phyloP scores from a whole-genome alignment of 2,113 vertebrate genomes.

The Leptobrachium leishanense region DNA sequence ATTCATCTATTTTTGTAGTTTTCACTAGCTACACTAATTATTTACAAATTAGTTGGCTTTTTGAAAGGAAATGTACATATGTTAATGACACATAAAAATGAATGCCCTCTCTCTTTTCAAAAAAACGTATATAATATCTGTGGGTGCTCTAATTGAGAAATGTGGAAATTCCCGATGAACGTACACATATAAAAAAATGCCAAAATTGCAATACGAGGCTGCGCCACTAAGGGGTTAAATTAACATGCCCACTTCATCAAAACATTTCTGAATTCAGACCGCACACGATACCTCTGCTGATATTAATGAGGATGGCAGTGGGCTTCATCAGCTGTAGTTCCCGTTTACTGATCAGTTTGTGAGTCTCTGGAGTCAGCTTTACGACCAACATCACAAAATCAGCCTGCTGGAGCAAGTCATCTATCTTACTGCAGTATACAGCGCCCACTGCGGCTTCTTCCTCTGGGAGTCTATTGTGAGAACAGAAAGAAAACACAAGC shows the following conservation, averaged over 20 bases:
- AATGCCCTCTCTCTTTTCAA: no score
- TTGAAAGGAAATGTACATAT: no score
- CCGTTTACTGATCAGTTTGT: constrained; percentile 65
- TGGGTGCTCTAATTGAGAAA: no score
- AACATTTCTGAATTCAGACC: not conserved
- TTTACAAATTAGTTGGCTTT: no score
- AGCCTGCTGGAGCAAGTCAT: constrained; percentile 68
- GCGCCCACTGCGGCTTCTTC: constrained; percentile 72
- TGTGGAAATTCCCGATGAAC: no score
- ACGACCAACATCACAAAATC: constrained; percentile 77
- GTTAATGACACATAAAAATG: no score
- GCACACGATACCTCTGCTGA: constrained; percentile 69
- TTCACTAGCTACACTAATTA: no score
- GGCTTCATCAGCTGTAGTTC: constrained; percentile 75
- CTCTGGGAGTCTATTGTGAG: constrained; percentile 21
- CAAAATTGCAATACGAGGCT: no score
- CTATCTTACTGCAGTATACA: constrained; percentile 67
- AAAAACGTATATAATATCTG: no score
- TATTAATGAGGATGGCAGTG: constrained; percentile 70
- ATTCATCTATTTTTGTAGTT: no score
- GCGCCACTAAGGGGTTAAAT: no score
- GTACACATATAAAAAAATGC: no score
- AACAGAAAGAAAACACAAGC: not conserved
- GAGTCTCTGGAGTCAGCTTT: constrained; percentile 66
- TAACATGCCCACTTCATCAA: not conserved